Conservation (phyloP, 2,888 invertebrate species). For the Caenorhabditis virilis region DNA sequence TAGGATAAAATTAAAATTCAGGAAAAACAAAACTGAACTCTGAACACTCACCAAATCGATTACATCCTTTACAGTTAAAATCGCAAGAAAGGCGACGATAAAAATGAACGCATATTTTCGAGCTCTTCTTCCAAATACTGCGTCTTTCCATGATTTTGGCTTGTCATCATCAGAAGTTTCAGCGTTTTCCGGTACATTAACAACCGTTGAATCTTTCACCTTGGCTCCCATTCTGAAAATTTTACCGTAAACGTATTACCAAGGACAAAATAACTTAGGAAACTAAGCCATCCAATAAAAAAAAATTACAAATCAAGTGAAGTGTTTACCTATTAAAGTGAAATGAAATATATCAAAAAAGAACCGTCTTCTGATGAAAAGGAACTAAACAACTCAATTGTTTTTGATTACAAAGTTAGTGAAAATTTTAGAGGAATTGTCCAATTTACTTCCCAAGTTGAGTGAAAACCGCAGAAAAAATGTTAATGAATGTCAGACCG, state of each 20-base stretch:
- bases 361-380: no score
- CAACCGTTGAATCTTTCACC: slow-evolving; percentile 25
- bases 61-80: slow-evolving; percentile 65
- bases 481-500: no score
- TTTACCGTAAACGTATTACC: neutral
- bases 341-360: no score
- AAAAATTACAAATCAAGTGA: neutral
- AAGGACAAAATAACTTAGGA: neutral
- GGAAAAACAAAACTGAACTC: slow-evolving; percentile 26
- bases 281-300: neutral
- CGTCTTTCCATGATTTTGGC: slow-evolving; percentile 48
- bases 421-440: no score
- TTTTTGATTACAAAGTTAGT: no score
- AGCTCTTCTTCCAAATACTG: slow-evolving; percentile 51
- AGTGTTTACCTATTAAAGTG: slow-evolving; percentile 1
- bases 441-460: no score
- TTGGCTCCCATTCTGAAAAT: slow-evolving; percentile 45
- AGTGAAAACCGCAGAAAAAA: no score
- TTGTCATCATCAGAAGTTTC: slow-evolving; percentile 31
- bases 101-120: slow-evolving; percentile 63
- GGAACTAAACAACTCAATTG: no score
- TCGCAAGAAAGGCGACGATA: slow-evolving; percentile 63
- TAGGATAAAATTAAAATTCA: slow-evolving; percentile 9
- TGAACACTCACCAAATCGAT: slow-evolving; percentile 51
- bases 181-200: slow-evolving; percentile 25